Base-by-base conservation (phyloP, 2,113 vertebrate species). In the Loxodonta africana region DNA sequence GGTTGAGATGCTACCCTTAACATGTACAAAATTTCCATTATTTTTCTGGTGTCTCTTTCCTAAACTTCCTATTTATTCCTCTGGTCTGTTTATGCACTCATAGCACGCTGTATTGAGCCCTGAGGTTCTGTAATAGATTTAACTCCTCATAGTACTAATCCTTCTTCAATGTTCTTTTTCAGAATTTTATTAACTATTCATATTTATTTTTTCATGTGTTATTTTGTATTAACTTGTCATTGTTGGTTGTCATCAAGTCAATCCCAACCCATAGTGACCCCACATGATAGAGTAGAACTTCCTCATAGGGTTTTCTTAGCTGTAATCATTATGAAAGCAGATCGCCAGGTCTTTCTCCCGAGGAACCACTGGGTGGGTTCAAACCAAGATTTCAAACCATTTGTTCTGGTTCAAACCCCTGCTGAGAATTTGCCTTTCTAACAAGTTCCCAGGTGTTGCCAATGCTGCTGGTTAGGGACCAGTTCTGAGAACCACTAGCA, bases 181-280 rank as follows among this genome's bases (percentile, higher is more conserved):
- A 91, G 62, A 96, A 91, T 83, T 91, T 65, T 67, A 78, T 41
- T 85, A 81, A 74, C 71, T 81, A 26, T 71, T 83, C 63, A 80
- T 51, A 83, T 86, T 89, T 95, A n/a, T 91, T 85, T 37, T 87
- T 60, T 48, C 17, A 21, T 6, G 0, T 80, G 86, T 60, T 46
- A 1, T 74, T 96, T 76, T 90, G 63, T 9, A 26, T 60, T 76
- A 86, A 30, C 28, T 81, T 77, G 15, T 71, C 20, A 7, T 23
- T 62, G 60, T 62, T 20, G 20, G 5, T 62, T 57, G 53, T 14
- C 53, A 57, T 57, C 53, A 57, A 12, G 53, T 57, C 53, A 14
- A 57, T 57, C 12, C 53, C 53, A 57, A 57, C 53, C 2, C 53
- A 57, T 57, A 57, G 53, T 12, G 53, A 57, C 12, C 53, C 53